Base-by-base conservation (phyloP, 2,888 invertebrate genomes). In the Aphelenchoides bicaudatus region DNA sequence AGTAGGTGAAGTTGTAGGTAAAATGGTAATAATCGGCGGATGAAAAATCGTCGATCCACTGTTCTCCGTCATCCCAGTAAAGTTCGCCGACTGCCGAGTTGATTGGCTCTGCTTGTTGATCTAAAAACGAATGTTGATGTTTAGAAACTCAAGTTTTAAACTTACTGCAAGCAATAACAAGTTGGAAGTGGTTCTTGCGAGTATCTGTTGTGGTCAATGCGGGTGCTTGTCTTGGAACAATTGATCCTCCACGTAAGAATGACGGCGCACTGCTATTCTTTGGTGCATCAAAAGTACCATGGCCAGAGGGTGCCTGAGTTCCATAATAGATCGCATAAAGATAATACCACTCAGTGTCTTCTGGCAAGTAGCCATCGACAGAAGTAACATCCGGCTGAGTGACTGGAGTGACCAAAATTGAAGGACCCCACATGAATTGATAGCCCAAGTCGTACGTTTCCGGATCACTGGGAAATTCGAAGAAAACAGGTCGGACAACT, bases 101-200 rank as follows among this genome's bases (percentile, higher is more conserved):
- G 43, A 43, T 21, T 25, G 43, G 43, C 23, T 19, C 43, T 6
- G 25, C 25, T 25, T 43, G 6, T 25, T 43, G 16, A 25, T 43
- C 43, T 43, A 43, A 19, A 43, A 10, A 43, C 10, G 10, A 43
- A 8, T 19, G 8, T 43, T 43, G 10, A 8, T 8, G 10, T 21
- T 8, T 43, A 30, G 16, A 8, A 51, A 23, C 2, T 51, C 1
- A n/a, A 27, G n/a, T 37, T n/a, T 37, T 2, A 10, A 51, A 16
- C 55, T 1, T 71, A 1, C 80, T 71, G 0, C 86, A 82, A 0
- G 85, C 86, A 0, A 85, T 85, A 6, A 87, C 73, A 28, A 90
- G 81, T 70, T 86, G 85, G 61, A 89, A 82, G 39, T 85, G 85
- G 30, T 85, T 85, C 67, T 84, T 82, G 59, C 88, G 84, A 39